These are phyloP conservation scores for Poicephalus meyeri DNA, from an alignment of 2,113 vertebrate species.

Conservation along the genomic window DNA sequence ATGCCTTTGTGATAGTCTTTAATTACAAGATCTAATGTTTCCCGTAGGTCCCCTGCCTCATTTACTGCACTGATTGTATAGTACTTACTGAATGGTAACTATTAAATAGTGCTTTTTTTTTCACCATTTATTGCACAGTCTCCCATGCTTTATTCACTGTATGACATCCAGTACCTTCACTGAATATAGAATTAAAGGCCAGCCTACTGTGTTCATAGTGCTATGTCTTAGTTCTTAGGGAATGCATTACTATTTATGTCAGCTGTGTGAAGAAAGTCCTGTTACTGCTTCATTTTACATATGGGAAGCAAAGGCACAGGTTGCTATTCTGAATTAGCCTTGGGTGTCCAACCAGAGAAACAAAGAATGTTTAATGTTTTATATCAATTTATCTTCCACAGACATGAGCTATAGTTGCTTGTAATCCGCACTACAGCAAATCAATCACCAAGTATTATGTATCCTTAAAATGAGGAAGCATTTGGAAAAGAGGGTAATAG, in stretches of 20 bases:
- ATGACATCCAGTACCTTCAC: background rate
- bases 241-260: background rate
- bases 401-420: background rate
- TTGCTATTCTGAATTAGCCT: background rate
- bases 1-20: background rate
- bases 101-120: background rate
- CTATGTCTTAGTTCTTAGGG: background rate
- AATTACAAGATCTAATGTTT: conserved; percentile 15
- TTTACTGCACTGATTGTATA: background rate
- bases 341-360: background rate
- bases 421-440: background rate
- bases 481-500: background rate
- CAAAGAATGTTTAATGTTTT: background rate
- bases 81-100: background rate
- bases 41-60: background rate
- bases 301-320: background rate
- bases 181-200: background rate
- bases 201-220: background rate
- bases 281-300: background rate
- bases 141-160: background rate
- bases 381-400: background rate
- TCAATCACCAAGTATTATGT: background rate
- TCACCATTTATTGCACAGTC: background rate
- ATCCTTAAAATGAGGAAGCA: background rate
- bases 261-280: background rate